These are phyloP conservation scores for Microcebus griseorufus DNA, from an alignment of 2,113 vertebrate genomes.

Conservation along the genomic window DNA sequence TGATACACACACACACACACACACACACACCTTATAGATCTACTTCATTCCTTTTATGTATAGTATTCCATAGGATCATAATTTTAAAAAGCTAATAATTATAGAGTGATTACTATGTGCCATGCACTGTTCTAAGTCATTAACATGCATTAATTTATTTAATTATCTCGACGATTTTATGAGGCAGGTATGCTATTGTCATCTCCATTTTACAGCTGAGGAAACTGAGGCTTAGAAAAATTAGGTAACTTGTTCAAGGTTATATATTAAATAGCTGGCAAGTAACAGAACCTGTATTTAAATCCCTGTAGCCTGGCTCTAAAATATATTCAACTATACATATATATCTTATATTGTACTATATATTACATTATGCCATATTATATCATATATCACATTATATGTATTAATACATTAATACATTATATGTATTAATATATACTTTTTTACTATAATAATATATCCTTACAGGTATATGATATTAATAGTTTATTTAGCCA, in stretches of 20 bases:
- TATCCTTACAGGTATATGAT: neutral
- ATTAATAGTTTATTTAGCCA: neutral
- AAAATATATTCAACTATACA: neutral
- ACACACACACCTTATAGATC: neutral
- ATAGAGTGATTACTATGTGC: neutral
- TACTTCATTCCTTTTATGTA: neutral
- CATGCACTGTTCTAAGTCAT: neutral
- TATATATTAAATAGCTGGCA: neutral
- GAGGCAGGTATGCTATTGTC: neutral
- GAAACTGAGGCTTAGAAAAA: conserved; percentile 15
- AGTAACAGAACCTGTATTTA: conserved; percentile 11
- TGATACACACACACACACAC: neutral
- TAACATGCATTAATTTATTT: neutral
- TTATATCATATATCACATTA: neutral
- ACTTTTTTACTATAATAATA: neutral
- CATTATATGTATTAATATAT: neutral
- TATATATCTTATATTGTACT: neutral
- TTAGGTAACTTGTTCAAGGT: neutral
- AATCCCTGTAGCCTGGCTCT: neutral
- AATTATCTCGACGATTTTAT: neutral
- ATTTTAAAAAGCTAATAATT: neutral
- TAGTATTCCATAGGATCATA: neutral
- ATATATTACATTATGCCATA: neutral
- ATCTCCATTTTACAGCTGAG: neutral
- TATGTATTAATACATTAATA: neutral